phyloP scores from a whole-genome alignment of 2,888 invertebrate species.

The Orthonevra nobilis region DNA sequence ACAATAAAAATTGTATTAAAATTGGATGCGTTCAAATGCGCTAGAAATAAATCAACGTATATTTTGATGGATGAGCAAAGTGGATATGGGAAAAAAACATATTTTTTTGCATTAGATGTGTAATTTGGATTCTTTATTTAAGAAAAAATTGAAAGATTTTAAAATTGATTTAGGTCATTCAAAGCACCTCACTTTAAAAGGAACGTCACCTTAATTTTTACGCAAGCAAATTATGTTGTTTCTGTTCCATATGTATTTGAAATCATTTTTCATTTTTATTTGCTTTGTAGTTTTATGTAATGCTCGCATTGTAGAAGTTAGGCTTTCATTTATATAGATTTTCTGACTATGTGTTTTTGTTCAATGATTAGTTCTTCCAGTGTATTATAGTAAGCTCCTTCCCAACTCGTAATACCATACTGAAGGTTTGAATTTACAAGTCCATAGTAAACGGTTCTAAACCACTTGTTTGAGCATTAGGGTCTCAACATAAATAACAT shows the following conservation, averaged over 20 bases:
- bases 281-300: conserved; percentile 2
- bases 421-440: too few species aligned
- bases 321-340: neutral
- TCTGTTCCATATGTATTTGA: neutral
- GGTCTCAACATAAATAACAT: too few species aligned
- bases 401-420: too few species aligned
- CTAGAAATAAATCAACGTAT: neutral
- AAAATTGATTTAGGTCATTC: neutral
- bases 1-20: too few species aligned
- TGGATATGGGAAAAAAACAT: neutral
- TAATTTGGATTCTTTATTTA: too few species aligned
- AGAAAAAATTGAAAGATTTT: too few species aligned
- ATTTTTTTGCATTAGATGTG: neutral
- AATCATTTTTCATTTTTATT: too few species aligned
- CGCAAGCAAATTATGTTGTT: neutral
- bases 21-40: too few species aligned
- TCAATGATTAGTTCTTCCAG: too few species aligned
- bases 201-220: neutral
- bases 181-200: conserved; percentile 5
- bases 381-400: too few species aligned
- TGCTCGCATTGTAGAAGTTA: neutral
- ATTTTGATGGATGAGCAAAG: neutral
- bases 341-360: neutral
- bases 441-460: too few species aligned
- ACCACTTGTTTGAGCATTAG: too few species aligned